phyloP scores from a whole-genome alignment of 2,113 vertebrate species.

The Eidolon helvum region DNA sequence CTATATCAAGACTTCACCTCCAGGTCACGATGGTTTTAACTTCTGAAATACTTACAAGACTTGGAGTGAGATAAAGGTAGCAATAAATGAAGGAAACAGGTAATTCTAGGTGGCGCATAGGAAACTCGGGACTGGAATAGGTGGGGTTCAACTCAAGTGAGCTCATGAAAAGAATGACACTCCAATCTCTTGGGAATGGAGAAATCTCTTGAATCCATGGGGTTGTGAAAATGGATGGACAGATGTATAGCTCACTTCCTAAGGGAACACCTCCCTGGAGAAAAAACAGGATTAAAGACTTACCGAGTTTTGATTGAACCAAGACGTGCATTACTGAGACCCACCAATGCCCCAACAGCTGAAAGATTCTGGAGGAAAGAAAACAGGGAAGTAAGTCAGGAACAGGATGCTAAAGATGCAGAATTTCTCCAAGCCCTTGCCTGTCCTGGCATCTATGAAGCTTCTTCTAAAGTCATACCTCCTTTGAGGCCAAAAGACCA shows the following conservation, averaged over 20 bases:
- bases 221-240: neutral
- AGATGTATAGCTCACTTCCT: neutral
- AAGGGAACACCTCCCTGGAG: neutral
- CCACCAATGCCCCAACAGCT: conserved; percentile 85
- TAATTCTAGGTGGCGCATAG: neutral
- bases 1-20: neutral
- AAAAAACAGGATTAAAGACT: conserved; percentile 50
- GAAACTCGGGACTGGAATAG: neutral
- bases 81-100: neutral
- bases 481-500: neutral
- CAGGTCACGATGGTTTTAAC: neutral
- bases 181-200: neutral
- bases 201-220: neutral
- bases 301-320: conserved; percentile 90
- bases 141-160: neutral
- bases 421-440: neutral
- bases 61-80: neutral
- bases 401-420: neutral
- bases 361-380: conserved; percentile 80
- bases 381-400: neutral
- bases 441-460: neutral
- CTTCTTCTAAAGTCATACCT: neutral
- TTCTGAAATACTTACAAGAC: neutral
- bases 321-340: conserved; percentile 86
- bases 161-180: neutral